These are phyloP conservation scores for Scomber colias DNA, from an alignment of 2,113 vertebrate genomes.

Conservation along the genomic window DNA sequence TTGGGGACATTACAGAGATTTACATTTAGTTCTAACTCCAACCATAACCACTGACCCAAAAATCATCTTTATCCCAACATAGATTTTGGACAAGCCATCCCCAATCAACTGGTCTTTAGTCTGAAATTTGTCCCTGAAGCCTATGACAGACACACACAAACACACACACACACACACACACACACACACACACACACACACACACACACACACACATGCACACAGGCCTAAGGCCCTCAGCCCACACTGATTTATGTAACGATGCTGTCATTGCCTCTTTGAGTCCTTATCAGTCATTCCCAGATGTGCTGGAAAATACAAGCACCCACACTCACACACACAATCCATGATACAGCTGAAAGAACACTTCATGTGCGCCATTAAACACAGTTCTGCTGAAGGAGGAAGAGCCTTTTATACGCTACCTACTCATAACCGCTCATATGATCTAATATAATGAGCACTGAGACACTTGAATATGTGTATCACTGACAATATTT, in stretches of 20 bases:
- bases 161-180: too few relatives aligned
- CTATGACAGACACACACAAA: too few relatives aligned
- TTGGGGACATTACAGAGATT: too few relatives aligned
- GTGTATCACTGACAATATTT: slow-evolving; percentile 3
- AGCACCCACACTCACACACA: slow-evolving; percentile 6
- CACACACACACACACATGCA: not conserved
- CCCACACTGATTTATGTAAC: slow-evolving; percentile 48
- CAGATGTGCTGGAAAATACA: slow-evolving; percentile 52
- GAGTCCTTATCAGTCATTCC: slow-evolving; percentile 43
- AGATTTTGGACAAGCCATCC: too few relatives aligned
- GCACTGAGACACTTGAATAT: slow-evolving; percentile 18
- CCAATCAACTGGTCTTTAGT: too few relatives aligned
- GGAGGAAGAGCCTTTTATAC: not conserved
- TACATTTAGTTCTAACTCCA: too few relatives aligned
- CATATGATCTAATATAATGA: not conserved
- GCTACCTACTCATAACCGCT: not conserved
- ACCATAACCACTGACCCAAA: too few relatives aligned
- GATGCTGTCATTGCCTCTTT: slow-evolving; percentile 19
- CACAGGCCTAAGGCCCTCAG: not conserved
- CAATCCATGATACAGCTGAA: slow-evolving; percentile 4
- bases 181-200: not conserved
- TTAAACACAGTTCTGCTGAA: slow-evolving; percentile 25
- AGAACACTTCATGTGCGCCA: slow-evolving; percentile 25
- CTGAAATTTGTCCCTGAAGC: too few relatives aligned
- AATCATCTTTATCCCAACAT: too few relatives aligned